Base-by-base conservation (phyloP, 2,113 vertebrate species). In the Peucedramus taeniatus region DNA sequence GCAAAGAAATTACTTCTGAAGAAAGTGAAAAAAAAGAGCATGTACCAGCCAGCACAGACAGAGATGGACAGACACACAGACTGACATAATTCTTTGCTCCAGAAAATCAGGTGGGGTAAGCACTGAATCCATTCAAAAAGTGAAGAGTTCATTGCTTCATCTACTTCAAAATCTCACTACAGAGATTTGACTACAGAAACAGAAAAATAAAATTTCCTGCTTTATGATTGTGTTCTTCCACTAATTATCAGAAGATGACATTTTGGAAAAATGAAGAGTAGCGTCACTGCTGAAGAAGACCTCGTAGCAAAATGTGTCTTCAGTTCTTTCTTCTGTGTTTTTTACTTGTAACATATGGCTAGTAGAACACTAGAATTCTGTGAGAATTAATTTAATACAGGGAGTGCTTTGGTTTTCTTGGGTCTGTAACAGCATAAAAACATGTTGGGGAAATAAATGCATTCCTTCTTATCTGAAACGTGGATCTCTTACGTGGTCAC, bases 401-500 rank as follows among this genome's bases (percentile, higher is more conserved):
- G 27, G 33, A 56, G 5, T 9, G 22, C n/a, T 92, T 88, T 86
- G 42, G 51, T 47, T 93, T 95, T 50, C 51, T 70, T 39, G 50
- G 51, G 68, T 66, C 77, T 83, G 28, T 65, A 86, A 60, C 27
- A 45, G 90, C 69, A n/a, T 53, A 77, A 94, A 86, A 90, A 70
- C 59, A 37, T 31, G 39, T 33, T 33, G 47, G 70, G 75, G 24
- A 85, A 93, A 83, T 47, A 83, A 93, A 50, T 49, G 28, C 18
- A 20, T 75, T 80, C 75, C 35, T 47, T 88, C 68, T 95, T 94
- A 94, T 96, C 94, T 94, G 75, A 94, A 80, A 86, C 0, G 0
- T 63, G 47, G 40, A 93, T 96, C 96, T 94, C 76, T 78, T 93
- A 77, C 6, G 15, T 94, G 93, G 82, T 96, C 94, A 75, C 53